phyloP scores from a whole-genome alignment of 2,113 vertebrate species.

The Lagopus leucura region DNA sequence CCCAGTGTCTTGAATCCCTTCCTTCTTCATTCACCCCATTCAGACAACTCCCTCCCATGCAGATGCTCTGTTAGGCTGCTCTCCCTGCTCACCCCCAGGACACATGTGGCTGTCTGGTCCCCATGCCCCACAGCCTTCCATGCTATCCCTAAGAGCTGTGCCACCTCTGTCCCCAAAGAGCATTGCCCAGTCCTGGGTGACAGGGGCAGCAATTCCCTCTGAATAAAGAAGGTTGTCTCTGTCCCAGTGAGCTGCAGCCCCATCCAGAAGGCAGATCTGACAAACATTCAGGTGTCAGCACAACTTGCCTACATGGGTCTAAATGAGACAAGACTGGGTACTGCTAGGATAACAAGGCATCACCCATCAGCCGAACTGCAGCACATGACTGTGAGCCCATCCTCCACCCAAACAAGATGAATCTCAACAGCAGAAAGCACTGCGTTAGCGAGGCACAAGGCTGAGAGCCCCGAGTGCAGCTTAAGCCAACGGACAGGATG shows the following conservation, averaged over 20 bases:
- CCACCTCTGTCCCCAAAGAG: background rate
- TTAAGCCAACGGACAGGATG: background rate
- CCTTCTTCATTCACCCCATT: background rate
- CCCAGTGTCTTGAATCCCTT: background rate
- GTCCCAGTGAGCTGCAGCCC: background rate
- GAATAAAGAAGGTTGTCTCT: background rate
- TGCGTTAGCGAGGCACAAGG: background rate
- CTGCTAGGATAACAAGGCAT: background rate
- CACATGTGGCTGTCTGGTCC: rapidly evolving
- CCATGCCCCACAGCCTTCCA: background rate
- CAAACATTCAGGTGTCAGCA: background rate
- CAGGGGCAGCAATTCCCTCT: background rate
- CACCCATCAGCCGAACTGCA: background rate
- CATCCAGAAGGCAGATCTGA: background rate
- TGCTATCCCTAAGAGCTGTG: rapidly evolving
- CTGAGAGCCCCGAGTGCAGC: background rate
- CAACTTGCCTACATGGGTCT: rapidly evolving
- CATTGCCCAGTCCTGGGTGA: background rate
- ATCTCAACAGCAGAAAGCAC: background rate
- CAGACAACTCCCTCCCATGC: rapidly evolving
- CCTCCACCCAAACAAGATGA: background rate
- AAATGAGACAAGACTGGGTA: background rate
- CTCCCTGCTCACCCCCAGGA: background rate
- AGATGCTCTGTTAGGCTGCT: background rate
- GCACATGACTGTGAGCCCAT: background rate